Percentiles rank a stretch among this genome's conserved stretches.
These are phyloP conservation scores for Megaceryle alcyon DNA, from an alignment of 2,797 vertebrate genomes.

Conservation along the genomic window DNA sequence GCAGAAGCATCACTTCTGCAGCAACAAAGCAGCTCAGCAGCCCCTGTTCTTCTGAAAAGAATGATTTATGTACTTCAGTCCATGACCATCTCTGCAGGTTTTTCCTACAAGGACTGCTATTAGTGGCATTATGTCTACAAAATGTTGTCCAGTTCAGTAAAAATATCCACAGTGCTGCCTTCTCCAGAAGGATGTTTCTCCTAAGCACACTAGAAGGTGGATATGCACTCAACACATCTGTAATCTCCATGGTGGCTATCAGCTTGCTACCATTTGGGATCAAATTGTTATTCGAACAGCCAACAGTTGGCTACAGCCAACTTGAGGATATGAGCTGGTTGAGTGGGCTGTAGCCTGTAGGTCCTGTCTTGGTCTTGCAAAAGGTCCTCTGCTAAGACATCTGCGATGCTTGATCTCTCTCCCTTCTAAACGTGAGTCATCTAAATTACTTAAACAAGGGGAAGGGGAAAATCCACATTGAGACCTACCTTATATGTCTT, in stretches of 20 bases:
- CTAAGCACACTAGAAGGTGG: neutral
- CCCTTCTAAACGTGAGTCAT: neutral
- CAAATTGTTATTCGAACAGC: neutral
- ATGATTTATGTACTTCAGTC: neutral
- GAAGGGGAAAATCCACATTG: neutral
- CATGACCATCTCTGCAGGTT: neutral
- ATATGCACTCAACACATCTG: neutral
- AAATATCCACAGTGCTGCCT: neutral
- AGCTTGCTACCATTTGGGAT: neutral
- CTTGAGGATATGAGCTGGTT: neutral
- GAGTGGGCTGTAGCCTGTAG: neutral
- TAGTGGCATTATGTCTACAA: neutral
- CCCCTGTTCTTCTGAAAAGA: neutral
- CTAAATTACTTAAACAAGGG: neutral
- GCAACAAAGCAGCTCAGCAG: neutral
- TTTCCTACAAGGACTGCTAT: neutral
- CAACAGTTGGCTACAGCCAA: neutral
- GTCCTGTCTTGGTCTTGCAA: neutral
- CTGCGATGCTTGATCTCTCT: neutral
- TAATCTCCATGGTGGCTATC: neutral
- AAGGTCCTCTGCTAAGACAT: neutral
- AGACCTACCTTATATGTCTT: neutral
- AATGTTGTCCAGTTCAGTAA: neutral
- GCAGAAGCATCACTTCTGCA: neutral
- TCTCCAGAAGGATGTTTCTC: neutral